These are phyloP conservation scores for Tetranychus truncatus DNA, from an alignment of 2,888 invertebrate genomes.

Conservation along the genomic window DNA sequence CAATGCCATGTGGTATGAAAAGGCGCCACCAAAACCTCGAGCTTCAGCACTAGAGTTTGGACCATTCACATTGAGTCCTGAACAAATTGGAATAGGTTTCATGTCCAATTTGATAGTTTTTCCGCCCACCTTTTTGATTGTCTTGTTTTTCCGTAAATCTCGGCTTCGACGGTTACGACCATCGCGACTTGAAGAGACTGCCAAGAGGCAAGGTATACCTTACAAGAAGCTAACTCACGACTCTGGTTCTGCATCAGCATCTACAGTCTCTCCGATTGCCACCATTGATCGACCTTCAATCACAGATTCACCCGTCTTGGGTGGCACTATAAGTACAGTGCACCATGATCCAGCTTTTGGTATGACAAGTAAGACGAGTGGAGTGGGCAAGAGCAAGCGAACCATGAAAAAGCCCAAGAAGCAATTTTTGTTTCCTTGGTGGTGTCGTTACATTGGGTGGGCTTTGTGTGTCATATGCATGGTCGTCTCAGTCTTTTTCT, in stretches of 20 bases:
- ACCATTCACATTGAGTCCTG: slow-evolving; percentile 35
- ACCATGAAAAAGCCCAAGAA: slow-evolving; percentile 25
- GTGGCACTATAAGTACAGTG: background rate
- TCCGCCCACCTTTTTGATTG: slow-evolving; percentile 35
- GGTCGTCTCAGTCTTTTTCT: slow-evolving; percentile 33
- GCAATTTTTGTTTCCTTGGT: slow-evolving; percentile 30
- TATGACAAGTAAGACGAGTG: background rate
- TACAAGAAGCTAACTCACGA: background rate
- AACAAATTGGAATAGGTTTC: slow-evolving; percentile 36
- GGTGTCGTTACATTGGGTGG: slow-evolving; percentile 34
- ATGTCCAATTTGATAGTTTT: slow-evolving; percentile 35
- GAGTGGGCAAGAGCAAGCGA: background rate
- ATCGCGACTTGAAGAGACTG: slow-evolving; percentile 28
- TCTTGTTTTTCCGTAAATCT: slow-evolving; percentile 35
- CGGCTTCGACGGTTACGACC: slow-evolving; percentile 31
- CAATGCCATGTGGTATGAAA: slow-evolving; percentile 39
- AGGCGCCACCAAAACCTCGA: slow-evolving; percentile 28
- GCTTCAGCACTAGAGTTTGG: slow-evolving; percentile 33
- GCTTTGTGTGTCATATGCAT: slow-evolving; percentile 33
- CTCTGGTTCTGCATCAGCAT: background rate
- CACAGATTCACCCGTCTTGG: background rate
- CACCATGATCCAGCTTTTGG: background rate
- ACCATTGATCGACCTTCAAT: background rate
- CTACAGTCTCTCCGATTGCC: background rate
- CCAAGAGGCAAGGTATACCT: slow-evolving; percentile 26